A percentile compares a stretch with the other conserved stretches of the same genome.
Evolutionary conservation across 2,113 vertebrate species (phyloP).

Genomic region (Anoura caudifer): DNA sequence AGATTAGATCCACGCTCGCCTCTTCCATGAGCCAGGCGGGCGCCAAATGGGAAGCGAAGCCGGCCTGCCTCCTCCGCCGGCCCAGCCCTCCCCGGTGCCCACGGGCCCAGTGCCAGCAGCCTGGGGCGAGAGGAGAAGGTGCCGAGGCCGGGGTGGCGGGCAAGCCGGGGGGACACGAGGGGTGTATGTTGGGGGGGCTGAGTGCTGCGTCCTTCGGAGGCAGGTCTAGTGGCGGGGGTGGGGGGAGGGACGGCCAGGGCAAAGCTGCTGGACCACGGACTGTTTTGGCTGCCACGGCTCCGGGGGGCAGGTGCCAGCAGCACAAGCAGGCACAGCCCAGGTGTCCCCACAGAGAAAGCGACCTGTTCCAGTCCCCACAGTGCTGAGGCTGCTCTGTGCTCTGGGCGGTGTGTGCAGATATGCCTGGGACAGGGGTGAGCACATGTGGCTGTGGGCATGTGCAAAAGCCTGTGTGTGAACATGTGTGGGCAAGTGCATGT

Average conservation of each 20-base stretch:
- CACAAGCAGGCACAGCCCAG: accelerated
- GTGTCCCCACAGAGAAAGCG: accelerated
- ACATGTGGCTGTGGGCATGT: accelerated
- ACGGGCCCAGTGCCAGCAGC: not conserved
- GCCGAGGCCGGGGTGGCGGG: not conserved
- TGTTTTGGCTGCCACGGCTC: accelerated
- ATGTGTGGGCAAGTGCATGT: not conserved
- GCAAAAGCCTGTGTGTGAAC: not conserved
- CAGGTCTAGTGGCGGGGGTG: accelerated
- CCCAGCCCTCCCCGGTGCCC: not conserved
- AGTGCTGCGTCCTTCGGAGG: accelerated
- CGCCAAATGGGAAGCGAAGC: not conserved
- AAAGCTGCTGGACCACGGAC: accelerated
- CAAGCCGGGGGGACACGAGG: accelerated
- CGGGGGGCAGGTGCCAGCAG: not conserved
- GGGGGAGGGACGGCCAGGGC: accelerated
- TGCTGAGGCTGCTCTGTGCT: not conserved
- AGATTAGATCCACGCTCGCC: slow-evolving; percentile 75
- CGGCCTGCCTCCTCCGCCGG: not conserved
- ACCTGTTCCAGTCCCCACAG: accelerated
- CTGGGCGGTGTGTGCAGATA: accelerated
- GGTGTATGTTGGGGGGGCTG: not conserved
- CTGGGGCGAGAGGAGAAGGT: not conserved
- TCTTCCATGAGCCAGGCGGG: slow-evolving; percentile 52
- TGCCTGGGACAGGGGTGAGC: too few species aligned